Evolutionary conservation across 37 sponge, comb jelly and placozoan genomes (phyloP).

Genomic region (Spongilla lacustris): DNA sequence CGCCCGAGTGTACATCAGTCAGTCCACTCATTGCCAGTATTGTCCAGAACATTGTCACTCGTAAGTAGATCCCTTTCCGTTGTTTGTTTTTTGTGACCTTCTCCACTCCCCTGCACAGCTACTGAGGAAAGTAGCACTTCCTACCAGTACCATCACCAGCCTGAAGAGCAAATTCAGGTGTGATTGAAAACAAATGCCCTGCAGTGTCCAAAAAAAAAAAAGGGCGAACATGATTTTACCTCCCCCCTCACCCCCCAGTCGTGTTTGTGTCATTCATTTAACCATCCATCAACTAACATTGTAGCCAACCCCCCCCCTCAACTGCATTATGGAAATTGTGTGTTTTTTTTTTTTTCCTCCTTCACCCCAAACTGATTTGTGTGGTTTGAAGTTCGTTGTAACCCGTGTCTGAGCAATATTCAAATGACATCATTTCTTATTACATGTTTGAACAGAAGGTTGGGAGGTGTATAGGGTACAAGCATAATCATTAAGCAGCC

Average conservation of each 20-base stretch:
- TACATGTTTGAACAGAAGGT: no score
- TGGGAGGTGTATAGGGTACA: no score
- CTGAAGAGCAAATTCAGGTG: neutral
- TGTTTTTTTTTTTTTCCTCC: neutral
- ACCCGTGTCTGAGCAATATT: neutral
- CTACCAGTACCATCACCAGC: neutral
- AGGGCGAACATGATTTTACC: neutral
- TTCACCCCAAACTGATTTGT: neutral
- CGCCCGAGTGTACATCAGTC: neutral
- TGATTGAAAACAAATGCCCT: neutral
- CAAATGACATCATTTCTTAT: neutral
- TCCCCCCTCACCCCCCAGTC: neutral
- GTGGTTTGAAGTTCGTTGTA: neutral
- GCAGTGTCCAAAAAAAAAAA: neutral
- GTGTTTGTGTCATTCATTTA: neutral
- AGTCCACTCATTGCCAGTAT: neutral
- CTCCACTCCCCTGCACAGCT: neutral
- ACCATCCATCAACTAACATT: neutral
- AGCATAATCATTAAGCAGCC: no score
- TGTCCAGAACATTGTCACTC: neutral
- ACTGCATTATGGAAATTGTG: neutral
- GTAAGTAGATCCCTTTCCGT: neutral
- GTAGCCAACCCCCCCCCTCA: neutral
- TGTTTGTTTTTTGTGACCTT: neutral
- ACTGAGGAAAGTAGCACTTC: neutral